These are phyloP conservation scores for Cryptus armator DNA, from an alignment of 2,888 invertebrate species.

Conservation along the genomic window DNA sequence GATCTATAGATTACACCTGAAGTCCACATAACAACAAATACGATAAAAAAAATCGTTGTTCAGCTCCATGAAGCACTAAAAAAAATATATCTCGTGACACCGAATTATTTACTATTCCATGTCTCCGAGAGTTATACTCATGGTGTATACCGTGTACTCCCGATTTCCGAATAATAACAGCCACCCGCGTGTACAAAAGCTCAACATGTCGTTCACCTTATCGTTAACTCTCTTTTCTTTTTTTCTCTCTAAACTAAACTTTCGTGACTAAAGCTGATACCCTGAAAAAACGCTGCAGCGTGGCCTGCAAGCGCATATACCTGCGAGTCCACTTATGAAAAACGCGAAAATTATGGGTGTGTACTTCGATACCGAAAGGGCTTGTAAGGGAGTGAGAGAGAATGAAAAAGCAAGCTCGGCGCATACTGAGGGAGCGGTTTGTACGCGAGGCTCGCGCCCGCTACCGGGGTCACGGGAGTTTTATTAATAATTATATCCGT, in stretches of 20 bases:
- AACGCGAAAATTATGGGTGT: conserved; percentile 65
- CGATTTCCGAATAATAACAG: conserved; percentile 51
- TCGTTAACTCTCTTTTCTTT: conserved; percentile 59
- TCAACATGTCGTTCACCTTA: conserved; percentile 60
- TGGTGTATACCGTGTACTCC: neutral
- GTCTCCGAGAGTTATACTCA: neutral
- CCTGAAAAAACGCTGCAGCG: conserved; percentile 38
- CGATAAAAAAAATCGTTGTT: neutral
- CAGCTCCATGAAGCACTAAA: neutral
- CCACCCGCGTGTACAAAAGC: conserved; percentile 47
- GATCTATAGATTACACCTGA: no score
- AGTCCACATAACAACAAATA: no score
- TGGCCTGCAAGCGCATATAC: conserved; percentile 6
- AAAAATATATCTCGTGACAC: neutral
- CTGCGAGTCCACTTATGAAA: conserved; percentile 61
- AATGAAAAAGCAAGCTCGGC: conserved; percentile 54
- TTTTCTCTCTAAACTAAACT: conserved; percentile 46
- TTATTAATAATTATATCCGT: conserved; percentile 75
- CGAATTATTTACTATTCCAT: conserved; percentile 9
- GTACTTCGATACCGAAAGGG: conserved; percentile 20
- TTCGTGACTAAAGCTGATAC: conserved; percentile 62
- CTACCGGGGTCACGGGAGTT: conserved; percentile 64
- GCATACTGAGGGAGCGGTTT: conserved; percentile 24
- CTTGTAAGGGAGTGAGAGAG: neutral
- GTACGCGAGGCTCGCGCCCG: conserved; percentile 38